Evolutionary conservation across 2,113 vertebrate genomes (phyloP).

Genomic region (Bagarius yarrelli): DNA sequence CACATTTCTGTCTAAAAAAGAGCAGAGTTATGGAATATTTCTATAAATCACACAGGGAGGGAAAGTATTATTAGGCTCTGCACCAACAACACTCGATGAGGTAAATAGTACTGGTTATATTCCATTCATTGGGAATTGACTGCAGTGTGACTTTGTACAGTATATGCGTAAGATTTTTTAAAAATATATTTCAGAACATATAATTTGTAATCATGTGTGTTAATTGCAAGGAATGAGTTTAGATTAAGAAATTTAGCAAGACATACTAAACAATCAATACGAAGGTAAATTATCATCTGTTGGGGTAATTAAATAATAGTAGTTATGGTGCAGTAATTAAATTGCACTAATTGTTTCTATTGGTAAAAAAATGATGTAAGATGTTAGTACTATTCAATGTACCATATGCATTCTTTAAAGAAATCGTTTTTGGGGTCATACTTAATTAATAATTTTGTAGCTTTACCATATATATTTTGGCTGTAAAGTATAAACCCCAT

Average conservation of each 20-base stretch:
- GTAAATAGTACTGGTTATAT: not conserved
- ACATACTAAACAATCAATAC: not conserved
- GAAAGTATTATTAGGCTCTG: slow-evolving; percentile 8
- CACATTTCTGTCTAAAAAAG: slow-evolving; percentile 11
- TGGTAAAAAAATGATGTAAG: not conserved
- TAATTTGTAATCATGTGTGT: not conserved
- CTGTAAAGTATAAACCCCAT: no score
- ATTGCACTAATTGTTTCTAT: not conserved
- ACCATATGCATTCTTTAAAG: not conserved
- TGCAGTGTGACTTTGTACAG: not conserved
- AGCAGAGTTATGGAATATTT: slow-evolving; percentile 29
- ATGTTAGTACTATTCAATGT: not conserved
- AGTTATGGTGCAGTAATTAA: not conserved
- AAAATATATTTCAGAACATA: not conserved
- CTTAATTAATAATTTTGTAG: no score
- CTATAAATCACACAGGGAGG: slow-evolving; percentile 26
- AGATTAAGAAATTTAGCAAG: not conserved
- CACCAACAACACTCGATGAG: not conserved
- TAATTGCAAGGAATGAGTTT: not conserved
- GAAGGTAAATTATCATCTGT: not conserved
- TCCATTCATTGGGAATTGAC: not conserved
- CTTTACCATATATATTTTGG: no score
- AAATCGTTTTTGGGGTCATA: no score
- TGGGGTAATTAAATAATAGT: not conserved
- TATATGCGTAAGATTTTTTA: not conserved